Percentiles rank a stretch among this genome's conserved stretches.
Conservation (phyloP, 2,113 vertebrate genomes). For the Amphilophus citrinellus region DNA sequence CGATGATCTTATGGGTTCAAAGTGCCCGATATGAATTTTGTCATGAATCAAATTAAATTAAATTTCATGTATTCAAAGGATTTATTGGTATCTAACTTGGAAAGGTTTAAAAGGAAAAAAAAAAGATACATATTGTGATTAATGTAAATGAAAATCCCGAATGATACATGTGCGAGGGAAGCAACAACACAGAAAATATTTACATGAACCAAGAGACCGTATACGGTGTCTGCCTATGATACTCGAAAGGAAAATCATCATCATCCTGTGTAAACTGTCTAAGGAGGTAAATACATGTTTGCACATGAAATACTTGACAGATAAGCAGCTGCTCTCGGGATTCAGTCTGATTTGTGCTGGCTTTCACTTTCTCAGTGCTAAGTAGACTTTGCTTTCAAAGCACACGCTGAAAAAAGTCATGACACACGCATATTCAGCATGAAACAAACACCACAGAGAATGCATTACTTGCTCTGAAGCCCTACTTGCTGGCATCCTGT, state of each 20-base stretch:
- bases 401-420: constrained; percentile 51
- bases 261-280: constrained; percentile 41
- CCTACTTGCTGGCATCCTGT: constrained; percentile 1
- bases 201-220: constrained; percentile 32
- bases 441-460: constrained; percentile 48
- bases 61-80: background rate
- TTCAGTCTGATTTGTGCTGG: constrained; percentile 51
- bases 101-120: background rate
- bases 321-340: constrained; percentile 65
- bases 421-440: constrained; percentile 50
- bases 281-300: constrained; percentile 65
- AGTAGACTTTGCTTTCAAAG: constrained; percentile 48
- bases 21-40: constrained; percentile 10
- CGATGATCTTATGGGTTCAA: background rate
- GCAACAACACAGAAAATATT: constrained; percentile 31
- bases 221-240: constrained; percentile 22
- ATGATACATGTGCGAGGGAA: background rate
- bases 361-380: constrained; percentile 40
- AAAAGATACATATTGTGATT: background rate
- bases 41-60: background rate
- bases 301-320: constrained; percentile 58
- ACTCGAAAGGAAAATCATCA: constrained; percentile 56
- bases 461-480: constrained; percentile 8
- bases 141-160: background rate
- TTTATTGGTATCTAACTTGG: background rate